Conservation (phyloP, 2,113 vertebrate species). For the Pelodiscus sinensis region DNA sequence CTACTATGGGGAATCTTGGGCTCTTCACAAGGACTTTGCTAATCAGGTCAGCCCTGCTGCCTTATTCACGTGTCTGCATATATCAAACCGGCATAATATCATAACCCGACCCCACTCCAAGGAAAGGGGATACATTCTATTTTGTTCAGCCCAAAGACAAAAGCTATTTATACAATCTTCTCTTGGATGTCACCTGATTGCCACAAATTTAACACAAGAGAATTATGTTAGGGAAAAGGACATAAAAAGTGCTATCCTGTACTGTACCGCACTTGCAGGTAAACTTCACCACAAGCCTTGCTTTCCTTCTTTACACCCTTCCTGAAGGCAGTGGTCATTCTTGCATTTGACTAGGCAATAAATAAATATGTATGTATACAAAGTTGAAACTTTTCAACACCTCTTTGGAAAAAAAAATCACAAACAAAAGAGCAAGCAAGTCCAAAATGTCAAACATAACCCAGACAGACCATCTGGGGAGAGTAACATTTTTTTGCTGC, state of each 20-base stretch:
- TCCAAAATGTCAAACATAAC: conserved; percentile 59
- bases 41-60: conserved; percentile 41
- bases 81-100: neutral
- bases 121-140: neutral
- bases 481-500: neutral
- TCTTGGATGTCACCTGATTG: conserved; percentile 20
- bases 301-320: conserved; percentile 25
- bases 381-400: neutral
- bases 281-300: neutral
- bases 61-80: neutral
- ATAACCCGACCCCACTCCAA: neutral
- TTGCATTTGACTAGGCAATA: neutral
- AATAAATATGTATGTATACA: conserved; percentile 15
- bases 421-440: conserved; percentile 50
- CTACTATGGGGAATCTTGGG: conserved; percentile 63
- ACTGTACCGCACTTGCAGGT: neutral
- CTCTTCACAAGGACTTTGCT: neutral
- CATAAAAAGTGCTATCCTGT: neutral
- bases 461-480: neutral
- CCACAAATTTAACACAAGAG: neutral
- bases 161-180: neutral
- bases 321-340: conserved; percentile 52
- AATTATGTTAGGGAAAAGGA: neutral
- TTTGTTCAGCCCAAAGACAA: conserved; percentile 31
- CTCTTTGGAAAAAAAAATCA: conserved; percentile 44